Evolutionary conservation across 2,797 vertebrate genomes (phyloP).

Genomic region (Parauchenoglanis punctatus): DNA sequence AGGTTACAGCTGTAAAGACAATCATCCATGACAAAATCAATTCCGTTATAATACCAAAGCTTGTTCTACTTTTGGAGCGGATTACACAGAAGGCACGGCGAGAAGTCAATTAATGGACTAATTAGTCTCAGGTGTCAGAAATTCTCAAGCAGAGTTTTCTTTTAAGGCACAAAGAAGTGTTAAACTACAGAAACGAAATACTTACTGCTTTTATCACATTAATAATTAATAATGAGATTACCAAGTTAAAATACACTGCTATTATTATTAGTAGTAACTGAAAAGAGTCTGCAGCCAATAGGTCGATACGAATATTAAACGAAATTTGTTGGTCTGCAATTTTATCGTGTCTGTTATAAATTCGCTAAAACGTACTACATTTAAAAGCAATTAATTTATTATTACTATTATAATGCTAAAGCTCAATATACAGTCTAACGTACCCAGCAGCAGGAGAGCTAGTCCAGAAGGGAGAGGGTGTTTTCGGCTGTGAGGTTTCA

Average conservation of each 20-base stretch:
- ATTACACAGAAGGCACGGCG: neutral
- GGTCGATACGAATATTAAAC: neutral
- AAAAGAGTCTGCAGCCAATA: neutral
- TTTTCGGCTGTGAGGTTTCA: slow-evolving; percentile 59
- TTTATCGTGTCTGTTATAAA: neutral
- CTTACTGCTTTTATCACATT: neutral
- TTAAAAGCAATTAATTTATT: neutral
- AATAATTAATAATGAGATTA: neutral
- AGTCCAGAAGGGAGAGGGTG: slow-evolving; percentile 57
- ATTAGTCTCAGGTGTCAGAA: neutral
- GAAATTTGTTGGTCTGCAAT: neutral
- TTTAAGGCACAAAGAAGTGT: neutral
- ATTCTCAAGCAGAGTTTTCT: neutral
- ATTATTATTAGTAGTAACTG: neutral
- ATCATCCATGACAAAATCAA: too few species aligned
- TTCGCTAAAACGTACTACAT: neutral
- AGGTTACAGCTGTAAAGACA: slow-evolving; percentile 56
- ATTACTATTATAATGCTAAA: neutral
- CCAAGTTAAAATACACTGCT: too few species aligned
- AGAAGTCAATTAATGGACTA: neutral
- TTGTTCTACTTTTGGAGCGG: neutral
- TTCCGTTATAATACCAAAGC: neutral
- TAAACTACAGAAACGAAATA: neutral
- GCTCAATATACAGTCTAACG: slow-evolving; percentile 38
- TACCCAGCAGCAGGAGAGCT: slow-evolving; percentile 66